These are phyloP conservation scores for Carettochelys insculpta DNA, from an alignment of 2,113 vertebrate species.

Conservation along the genomic window DNA sequence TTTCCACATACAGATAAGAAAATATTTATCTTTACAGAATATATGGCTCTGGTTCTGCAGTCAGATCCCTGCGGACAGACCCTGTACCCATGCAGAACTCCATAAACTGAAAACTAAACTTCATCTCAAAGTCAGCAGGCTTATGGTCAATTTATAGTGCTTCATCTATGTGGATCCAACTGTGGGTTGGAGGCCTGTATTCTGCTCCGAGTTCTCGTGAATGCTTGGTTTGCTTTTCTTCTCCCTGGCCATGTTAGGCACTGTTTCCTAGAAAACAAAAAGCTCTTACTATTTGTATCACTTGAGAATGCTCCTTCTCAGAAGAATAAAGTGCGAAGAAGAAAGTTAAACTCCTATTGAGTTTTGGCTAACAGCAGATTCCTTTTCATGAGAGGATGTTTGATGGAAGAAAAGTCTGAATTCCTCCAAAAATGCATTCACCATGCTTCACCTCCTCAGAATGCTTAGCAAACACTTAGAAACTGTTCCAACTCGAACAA, in stretches of 20 bases:
- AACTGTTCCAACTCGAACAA: not conserved
- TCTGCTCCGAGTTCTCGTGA: not conserved
- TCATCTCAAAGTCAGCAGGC: not conserved
- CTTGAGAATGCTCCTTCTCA: not conserved
- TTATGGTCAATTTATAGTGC: not conserved
- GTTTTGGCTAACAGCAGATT: not conserved
- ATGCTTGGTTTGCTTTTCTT: not conserved
- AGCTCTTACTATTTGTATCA: not conserved
- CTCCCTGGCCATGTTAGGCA: not conserved
- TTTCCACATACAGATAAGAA: not conserved
- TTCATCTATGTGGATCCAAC: not conserved
- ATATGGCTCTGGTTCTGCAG: not conserved
- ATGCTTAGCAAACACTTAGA: too few species aligned
- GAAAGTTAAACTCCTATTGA: not conserved
- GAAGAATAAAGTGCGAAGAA: not conserved
- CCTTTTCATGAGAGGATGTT: not conserved
- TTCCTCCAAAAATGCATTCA: not conserved
- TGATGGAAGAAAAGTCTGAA: not conserved
- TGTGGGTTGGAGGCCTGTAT: not conserved
- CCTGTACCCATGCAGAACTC: not conserved
- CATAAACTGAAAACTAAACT: not conserved
- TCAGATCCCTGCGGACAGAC: accelerated
- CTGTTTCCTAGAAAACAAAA: not conserved
- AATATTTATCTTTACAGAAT: not conserved
- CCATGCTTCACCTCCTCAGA: not conserved